Percentiles rank a stretch among this genome's conserved stretches.
phyloP scores from a whole-genome alignment of 1,140 invertebrate genomes.

The Chrysopa pallens region DNA sequence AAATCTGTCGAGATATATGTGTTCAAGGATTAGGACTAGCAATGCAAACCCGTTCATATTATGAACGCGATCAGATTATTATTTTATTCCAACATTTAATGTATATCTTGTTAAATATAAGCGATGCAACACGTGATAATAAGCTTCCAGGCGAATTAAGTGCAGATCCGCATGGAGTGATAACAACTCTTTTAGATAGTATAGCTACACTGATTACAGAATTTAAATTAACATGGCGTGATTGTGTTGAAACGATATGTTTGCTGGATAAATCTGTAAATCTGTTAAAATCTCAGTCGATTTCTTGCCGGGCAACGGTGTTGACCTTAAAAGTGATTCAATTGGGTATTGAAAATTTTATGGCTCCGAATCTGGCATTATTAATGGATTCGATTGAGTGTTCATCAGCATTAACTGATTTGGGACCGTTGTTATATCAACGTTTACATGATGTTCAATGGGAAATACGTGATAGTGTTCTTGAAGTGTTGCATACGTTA shows the following conservation, averaged over 20 bases:
- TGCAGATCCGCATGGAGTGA: constrained; percentile 12
- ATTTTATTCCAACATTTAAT: constrained; percentile 50
- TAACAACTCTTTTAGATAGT: constrained; percentile 38
- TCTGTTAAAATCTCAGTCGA: constrained; percentile 20
- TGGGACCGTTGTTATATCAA: constrained; percentile 43
- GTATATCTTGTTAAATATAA: constrained; percentile 41
- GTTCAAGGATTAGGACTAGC: constrained; percentile 35
- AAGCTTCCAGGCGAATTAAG: constrained; percentile 5
- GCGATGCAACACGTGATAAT: constrained; percentile 8
- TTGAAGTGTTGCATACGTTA: constrained; percentile 50
- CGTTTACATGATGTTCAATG: constrained; percentile 50
- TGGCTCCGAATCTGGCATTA: constrained; percentile 52
- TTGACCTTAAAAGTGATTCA: constrained; percentile 46
- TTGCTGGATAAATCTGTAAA: constrained; percentile 22
- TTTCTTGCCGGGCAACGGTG: constrained; percentile 30
- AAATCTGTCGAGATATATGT: constrained; percentile 19
- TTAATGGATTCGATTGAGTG: constrained; percentile 42
- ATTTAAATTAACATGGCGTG: constrained; percentile 53
- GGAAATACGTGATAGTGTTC: constrained; percentile 54
- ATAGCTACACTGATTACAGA: constrained; percentile 41
- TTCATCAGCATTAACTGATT: constrained; percentile 32
- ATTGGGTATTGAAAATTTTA: constrained; percentile 48
- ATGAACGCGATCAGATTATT: constrained; percentile 41
- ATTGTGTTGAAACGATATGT: constrained; percentile 47
- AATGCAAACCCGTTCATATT: constrained; percentile 22